phyloP scores from a whole-genome alignment of 2,888 invertebrate genomes.

The Ochropleura leucogaster region DNA sequence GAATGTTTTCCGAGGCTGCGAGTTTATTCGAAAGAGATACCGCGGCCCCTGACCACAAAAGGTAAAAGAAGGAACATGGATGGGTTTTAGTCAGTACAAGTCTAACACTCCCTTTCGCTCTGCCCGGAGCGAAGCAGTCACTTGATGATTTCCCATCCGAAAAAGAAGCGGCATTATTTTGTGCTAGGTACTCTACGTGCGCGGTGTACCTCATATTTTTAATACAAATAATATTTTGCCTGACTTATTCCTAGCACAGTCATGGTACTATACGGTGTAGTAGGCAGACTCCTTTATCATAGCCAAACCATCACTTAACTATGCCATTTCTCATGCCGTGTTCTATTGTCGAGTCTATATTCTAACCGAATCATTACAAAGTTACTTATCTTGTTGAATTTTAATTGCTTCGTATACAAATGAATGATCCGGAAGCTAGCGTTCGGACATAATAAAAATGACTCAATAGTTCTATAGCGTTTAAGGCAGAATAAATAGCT shows the following conservation, averaged over 20 bases:
- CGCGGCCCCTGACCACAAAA: no score
- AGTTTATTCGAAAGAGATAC: no score
- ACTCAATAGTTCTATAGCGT: conserved; percentile 45
- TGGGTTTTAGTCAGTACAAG: no score
- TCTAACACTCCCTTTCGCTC: no score
- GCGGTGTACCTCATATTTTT: no score
- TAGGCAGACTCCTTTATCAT: neutral
- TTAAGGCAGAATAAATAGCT: conserved; percentile 55
- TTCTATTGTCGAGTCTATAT: neutral
- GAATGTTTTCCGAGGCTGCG: no score
- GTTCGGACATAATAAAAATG: conserved; percentile 51
- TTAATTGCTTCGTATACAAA: conserved; percentile 54
- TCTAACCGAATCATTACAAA: conserved; percentile 17
- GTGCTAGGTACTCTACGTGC: no score
- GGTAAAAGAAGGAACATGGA: no score
- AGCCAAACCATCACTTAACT: neutral
- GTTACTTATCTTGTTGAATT: conserved; percentile 15
- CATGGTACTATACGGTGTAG: neutral
- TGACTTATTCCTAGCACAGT: neutral
- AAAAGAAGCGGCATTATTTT: no score
- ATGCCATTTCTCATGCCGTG: conserved; percentile 1
- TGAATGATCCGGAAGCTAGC: conserved; percentile 59
- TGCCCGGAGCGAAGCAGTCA: no score
- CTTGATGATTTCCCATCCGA: no score
- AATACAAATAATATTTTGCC: neutral